Conservation (phyloP, 2,888 invertebrate genomes). For the Epistrophe eligans region DNA sequence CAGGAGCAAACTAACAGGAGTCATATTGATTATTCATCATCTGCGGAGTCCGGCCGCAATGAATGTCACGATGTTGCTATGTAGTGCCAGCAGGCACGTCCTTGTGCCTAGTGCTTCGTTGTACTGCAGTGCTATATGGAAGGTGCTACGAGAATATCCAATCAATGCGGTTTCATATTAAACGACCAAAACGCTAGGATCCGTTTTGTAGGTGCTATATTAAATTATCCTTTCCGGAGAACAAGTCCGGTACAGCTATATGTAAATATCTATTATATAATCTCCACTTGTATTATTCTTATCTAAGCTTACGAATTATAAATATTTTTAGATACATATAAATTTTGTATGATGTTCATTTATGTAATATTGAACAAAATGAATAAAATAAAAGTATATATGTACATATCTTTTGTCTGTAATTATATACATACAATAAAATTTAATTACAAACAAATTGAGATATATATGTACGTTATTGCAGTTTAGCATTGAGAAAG, state of each 20-base stretch:
- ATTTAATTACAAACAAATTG: slow-evolving; percentile 55
- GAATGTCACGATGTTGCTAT: slow-evolving; percentile 82
- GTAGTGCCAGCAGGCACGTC: slow-evolving; percentile 74
- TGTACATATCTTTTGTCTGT: no score
- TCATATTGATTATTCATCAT: slow-evolving; percentile 82
- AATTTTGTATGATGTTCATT: slow-evolving; percentile 37
- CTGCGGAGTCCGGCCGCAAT: slow-evolving; percentile 76
- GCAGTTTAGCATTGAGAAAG: neutral
- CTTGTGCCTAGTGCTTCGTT: neutral
- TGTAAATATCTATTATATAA: slow-evolving; percentile 62
- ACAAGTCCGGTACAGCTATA: slow-evolving; percentile 20
- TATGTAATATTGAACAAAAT: slow-evolving; percentile 40
- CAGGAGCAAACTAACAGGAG: slow-evolving; percentile 81
- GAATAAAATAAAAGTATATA: no score
- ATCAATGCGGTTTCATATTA: slow-evolving; percentile 59
- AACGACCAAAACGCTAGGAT: slow-evolving; percentile 62
- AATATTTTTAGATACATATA: slow-evolving; percentile 43
- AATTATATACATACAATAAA: slow-evolving; percentile 58
- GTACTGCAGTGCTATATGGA: neutral
- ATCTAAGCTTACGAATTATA: slow-evolving; percentile 51
- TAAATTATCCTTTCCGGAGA: slow-evolving; percentile 60
- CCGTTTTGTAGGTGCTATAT: slow-evolving; percentile 70
- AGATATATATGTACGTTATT: neutral
- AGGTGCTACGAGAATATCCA: slow-evolving; percentile 34
- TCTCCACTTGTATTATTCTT: slow-evolving; percentile 67